Conservation (phyloP, 2,113 vertebrate genomes). For the Himantopus leucocephalus region DNA sequence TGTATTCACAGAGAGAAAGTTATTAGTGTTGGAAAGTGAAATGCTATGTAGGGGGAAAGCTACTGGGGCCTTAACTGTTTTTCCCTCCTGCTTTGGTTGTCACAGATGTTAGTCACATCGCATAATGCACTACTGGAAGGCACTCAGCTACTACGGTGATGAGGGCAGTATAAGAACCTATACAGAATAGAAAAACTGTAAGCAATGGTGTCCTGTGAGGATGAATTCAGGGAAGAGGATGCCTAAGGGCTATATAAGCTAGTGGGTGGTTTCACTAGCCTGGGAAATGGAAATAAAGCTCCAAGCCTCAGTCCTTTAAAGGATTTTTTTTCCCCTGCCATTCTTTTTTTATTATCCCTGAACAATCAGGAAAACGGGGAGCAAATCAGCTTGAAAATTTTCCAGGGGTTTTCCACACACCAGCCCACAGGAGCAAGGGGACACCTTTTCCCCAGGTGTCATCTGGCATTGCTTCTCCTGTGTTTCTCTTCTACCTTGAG, state of each 20-base stretch:
- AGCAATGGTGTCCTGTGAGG: slow-evolving; percentile 16
- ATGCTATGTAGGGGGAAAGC: neutral
- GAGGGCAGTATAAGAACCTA: neutral
- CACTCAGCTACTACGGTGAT: neutral
- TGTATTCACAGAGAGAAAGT: slow-evolving; percentile 19
- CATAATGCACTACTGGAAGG: slow-evolving; percentile 23
- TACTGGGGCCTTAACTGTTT: neutral
- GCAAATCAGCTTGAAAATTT: neutral
- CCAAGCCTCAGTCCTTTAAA: neutral
- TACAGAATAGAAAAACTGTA: neutral
- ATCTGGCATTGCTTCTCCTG: neutral
- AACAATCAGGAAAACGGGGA: neutral
- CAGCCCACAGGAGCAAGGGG: neutral
- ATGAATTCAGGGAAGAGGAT: slow-evolving; percentile 10
- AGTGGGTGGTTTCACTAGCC: slow-evolving; percentile 19
- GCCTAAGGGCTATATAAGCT: neutral
- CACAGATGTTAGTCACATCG: slow-evolving; percentile 33
- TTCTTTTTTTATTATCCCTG: neutral
- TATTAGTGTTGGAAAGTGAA: slow-evolving; percentile 25
- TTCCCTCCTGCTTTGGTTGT: slow-evolving; percentile 25
- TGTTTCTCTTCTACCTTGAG: neutral
- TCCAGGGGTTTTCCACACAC: neutral
- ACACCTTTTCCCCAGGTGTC: neutral
- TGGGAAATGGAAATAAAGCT: slow-evolving; percentile 4
- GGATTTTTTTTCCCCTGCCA: neutral